Conservation (phyloP, 2,113 vertebrate genomes). For the Tachysurus vachellii region DNA sequence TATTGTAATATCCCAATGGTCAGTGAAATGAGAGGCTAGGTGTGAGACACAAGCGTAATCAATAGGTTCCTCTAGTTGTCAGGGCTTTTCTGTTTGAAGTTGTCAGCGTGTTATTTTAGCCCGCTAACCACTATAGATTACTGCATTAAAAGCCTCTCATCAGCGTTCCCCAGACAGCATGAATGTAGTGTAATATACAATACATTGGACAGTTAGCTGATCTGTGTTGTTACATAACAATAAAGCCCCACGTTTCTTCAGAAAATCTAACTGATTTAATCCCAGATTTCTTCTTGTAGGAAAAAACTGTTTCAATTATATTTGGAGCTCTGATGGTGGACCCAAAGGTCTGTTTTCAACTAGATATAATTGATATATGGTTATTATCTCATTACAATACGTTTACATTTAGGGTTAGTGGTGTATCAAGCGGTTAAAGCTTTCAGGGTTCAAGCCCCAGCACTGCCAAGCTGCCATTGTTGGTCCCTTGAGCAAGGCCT, state of each 20-base stretch:
- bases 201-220: neutral
- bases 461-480: no score
- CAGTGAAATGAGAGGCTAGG: neutral
- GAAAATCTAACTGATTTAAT: neutral
- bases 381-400: no score
- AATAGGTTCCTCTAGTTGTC: slow-evolving; percentile 20
- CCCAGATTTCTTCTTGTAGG: no score
- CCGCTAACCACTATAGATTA: slow-evolving; percentile 37
- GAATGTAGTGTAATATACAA: neutral
- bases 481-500: no score
- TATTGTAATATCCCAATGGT: neutral
- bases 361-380: no score
- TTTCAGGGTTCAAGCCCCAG: no score
- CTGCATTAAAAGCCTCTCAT: neutral
- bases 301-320: no score
- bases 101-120: slow-evolving; percentile 33
- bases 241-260: neutral
- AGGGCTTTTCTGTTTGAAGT: slow-evolving; percentile 9
- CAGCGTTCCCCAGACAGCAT: slow-evolving; percentile 1
- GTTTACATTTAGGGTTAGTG: no score
- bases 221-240: neutral
- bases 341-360: no score
- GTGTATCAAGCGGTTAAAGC: no score
- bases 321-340: no score
- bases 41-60: slow-evolving; percentile 3